Base-by-base conservation (phyloP, 2,888 invertebrate species). In the Andrena bucephala region DNA sequence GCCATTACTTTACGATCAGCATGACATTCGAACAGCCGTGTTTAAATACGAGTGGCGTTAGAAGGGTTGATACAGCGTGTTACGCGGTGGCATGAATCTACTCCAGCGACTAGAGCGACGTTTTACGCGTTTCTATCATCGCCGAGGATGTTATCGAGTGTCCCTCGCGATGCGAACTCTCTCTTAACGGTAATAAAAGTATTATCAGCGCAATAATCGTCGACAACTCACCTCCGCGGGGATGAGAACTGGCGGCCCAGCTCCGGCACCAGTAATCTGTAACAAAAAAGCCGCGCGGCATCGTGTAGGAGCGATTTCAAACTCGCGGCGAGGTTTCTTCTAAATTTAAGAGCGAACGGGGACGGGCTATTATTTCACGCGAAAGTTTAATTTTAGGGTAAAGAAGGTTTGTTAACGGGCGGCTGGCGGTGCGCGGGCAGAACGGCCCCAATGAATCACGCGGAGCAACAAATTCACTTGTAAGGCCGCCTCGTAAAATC, bases 251-350 rank as follows among this genome's bases (percentile, higher is more conserved):
- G 83, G 72, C 82, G 77, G 82, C 72, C 59, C 80, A 72, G 60
- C 83, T 27, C 31, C 57, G 13, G 83, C 77, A 69, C 62, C 72
- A 80, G 82, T 83, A 83, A 83, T 83, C 83, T 83, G 82, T 2
- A 83, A 83, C 66, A 62, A 60, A 69, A 69, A 76, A 52, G 10
- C 16, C 6, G 24, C 27, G 3, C 54, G 10, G 1, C 27, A 27
- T 42, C 6, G 8, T 74, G 52, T 42, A 77, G 20, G 1, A 50
- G 7, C 36, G 16, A 66, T 24, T 10, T 13, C 16, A 8, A 65
- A 77, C 70, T 20, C 8, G 2, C 4, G 13, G 10, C 6, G 3
- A n/a, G 10, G 60, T n/a, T 33, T 36, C 13, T 36, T 78, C 72
- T 62, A 50, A 62, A 62, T 72, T 48, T 67, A 78, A 78, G 6